Base-by-base conservation (phyloP, 37 sponge, comb jelly and placozoan genomes). In the Cliona cf. orientalis region DNA sequence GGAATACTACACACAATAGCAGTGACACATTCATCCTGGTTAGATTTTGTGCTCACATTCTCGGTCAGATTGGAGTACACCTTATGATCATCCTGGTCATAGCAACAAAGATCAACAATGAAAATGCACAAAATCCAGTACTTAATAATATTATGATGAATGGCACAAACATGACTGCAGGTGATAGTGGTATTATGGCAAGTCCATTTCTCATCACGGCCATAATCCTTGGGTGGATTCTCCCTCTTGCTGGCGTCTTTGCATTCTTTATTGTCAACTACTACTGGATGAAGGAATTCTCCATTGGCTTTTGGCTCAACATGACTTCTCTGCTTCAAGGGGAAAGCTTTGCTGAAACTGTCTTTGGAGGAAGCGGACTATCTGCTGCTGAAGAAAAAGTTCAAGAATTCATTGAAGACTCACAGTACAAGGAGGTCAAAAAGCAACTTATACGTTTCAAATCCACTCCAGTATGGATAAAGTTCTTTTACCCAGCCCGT, bases 221-320 rank as follows among this genome's bases (percentile, higher is more conserved):
- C 23, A 62, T 80, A 0, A 34, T 80, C 2, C 42, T 73, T 0
- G 87, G 87, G 11, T 44, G 75, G 37, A 29, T 80, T 6, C 31
- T 87, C 31, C 87, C 87, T 36, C 39, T 80, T 1, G 66, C 71
- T 26, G 87, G 87, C 14, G 39, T 73, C 2, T 19, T 46, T 6
- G 32, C 69, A 3, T 87, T 69, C 60, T 80, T 87, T 80, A 23
- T 80, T 5, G 80, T 80, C 46, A 87, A 87, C 40, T 80, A 80
- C 40, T 87, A 67, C 37, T 73, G 74, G 80, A 74, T 80, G 42
- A 46, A 56, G 37, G 65, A 87, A 29, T 87, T 87, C 58, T 44
- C 80, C 21, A 55, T 80, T 37, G 66, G 87, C 1, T 75, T 87
- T 28, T 87, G 66, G 60, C 39, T 87, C n/a, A 58, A 87, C 39